Percentiles rank a stretch among this genome's conserved stretches.
phyloP scores from a whole-genome alignment of 2,797 vertebrate species.

The Fistularia commersonii region DNA sequence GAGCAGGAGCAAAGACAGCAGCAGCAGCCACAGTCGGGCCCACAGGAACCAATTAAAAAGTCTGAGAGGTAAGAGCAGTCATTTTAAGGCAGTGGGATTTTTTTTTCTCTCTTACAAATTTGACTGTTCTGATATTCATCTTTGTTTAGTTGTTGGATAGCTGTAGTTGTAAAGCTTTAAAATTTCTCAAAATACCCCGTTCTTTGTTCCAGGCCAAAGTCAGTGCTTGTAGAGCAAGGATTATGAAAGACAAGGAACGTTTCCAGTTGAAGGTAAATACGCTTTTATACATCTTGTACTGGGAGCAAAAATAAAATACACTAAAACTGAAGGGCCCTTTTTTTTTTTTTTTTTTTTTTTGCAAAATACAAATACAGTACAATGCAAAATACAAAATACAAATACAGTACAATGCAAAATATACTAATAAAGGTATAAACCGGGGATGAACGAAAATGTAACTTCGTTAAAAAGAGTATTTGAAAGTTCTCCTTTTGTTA shows the following conservation, averaged over 20 bases:
- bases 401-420: too few relatives aligned
- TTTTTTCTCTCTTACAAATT: background rate
- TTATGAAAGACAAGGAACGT: conserved; percentile 32
- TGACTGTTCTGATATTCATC: background rate
- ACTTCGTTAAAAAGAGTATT: too few relatives aligned
- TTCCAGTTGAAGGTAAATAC: conserved; percentile 39
- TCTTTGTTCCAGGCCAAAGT: conserved; percentile 61
- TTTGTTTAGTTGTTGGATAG: background rate
- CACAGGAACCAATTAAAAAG: conserved; percentile 58
- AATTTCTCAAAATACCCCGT: background rate
- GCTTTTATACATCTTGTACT: too few relatives aligned
- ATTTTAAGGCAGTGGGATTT: background rate
- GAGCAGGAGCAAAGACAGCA: conserved; percentile 73
- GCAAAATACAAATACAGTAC: too few relatives aligned
- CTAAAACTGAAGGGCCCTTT: background rate
- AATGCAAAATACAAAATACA: too few relatives aligned
- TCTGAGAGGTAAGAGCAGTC: conserved; percentile 58
- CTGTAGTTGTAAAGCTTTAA: background rate
- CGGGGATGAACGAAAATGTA: too few relatives aligned
- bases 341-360: background rate
- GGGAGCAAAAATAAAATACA: too few relatives aligned
- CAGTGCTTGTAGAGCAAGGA: conserved; percentile 61
- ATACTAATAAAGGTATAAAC: too few relatives aligned
- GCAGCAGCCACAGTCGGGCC: conserved; percentile 47
- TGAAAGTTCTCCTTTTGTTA: too few relatives aligned